Evolutionary conservation across 2,113 vertebrate genomes (phyloP), one percentile per base, ranked within the genome.

Genomic region (Heterotis niloticus): DNA sequence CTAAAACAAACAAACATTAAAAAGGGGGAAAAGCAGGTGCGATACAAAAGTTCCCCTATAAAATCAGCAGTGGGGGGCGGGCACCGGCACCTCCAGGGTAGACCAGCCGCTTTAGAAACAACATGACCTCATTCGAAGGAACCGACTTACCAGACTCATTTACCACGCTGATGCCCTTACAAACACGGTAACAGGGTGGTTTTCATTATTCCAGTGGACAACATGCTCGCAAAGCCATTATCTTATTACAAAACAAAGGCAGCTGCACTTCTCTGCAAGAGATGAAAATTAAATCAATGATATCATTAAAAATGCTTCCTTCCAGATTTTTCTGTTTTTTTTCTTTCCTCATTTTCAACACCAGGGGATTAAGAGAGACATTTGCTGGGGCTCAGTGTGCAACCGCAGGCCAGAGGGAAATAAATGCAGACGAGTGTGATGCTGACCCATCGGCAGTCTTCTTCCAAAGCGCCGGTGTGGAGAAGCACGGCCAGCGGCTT

Each of bases 121-220:
- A 60, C 68, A 87, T 89, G 88, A 91, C 69, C 83, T 88, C 88
- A 90, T 86, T 76, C 67, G 28, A 68, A 62, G 57, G 10, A 51
- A 66, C 79, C 78, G 59, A 77, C 80, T 84, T 29, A 56, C 76
- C 86, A 83, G 78, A 75, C 85, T 81, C 83, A 77, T 80, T 79
- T 79, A 81, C 79, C 76, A 44, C 24, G 71, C 16, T 59, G 67
- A 56, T 52, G 54, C 75, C 78, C 64, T 81, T 73, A 64, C 76
- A 79, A 78, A 81, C 75, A 81, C 75, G 69, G 64, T 24, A 80
- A 79, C 81, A 64, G 75, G 70, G 79, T 79, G 85, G 73, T 73
- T 82, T 76, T 64, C 68, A 80, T 81, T 72, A 79, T 1, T 54
- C 66, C 54, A 26, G 29, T 66, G 77, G 79, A 81, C 74, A 64